These are phyloP conservation scores for Opisthograptis luteolata DNA, from an alignment of 2,888 invertebrate species.

Conservation along the genomic window DNA sequence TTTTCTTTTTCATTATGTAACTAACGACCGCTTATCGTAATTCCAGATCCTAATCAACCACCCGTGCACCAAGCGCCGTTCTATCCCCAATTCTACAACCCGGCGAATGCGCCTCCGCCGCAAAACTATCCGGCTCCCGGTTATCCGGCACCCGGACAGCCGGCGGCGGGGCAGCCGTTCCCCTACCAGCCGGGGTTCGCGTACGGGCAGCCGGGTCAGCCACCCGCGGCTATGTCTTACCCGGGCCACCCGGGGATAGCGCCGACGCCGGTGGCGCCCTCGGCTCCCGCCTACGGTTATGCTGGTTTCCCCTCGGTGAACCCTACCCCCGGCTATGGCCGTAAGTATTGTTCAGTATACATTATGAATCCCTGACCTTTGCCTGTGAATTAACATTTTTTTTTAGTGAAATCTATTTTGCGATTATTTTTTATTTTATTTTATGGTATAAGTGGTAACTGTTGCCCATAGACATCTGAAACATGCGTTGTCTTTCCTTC, in stretches of 20 bases:
- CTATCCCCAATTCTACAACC: slow-evolving; percentile 66
- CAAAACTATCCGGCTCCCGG: slow-evolving; percentile 38
- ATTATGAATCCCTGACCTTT: too few species aligned
- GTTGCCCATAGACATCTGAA: too few species aligned
- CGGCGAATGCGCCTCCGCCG: slow-evolving; percentile 55
- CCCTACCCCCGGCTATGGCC: slow-evolving; percentile 43
- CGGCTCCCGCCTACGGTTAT: slow-evolving; percentile 43
- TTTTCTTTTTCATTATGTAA: too few species aligned
- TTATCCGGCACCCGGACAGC: slow-evolving; percentile 42
- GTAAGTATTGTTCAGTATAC: slow-evolving; percentile 43
- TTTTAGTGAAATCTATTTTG: too few species aligned
- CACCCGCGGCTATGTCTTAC: slow-evolving; percentile 62
- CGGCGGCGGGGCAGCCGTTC: slow-evolving; percentile 34
- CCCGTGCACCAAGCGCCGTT: slow-evolving; percentile 60
- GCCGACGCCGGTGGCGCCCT: slow-evolving; percentile 40
- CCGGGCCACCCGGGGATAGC: slow-evolving; percentile 54
- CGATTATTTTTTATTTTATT: too few species aligned
- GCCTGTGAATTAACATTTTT: too few species aligned
- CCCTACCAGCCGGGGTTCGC: slow-evolving; percentile 50
- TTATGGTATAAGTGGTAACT: too few species aligned
- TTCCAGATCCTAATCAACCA: slow-evolving; percentile 71
- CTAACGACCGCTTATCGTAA: not conserved
- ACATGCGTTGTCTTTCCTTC: too few species aligned
- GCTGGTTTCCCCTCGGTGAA: slow-evolving; percentile 38
- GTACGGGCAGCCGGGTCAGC: slow-evolving; percentile 41